These are phyloP conservation scores for Melieria picta DNA, from an alignment of 2,888 invertebrate species.

Conservation along the genomic window DNA sequence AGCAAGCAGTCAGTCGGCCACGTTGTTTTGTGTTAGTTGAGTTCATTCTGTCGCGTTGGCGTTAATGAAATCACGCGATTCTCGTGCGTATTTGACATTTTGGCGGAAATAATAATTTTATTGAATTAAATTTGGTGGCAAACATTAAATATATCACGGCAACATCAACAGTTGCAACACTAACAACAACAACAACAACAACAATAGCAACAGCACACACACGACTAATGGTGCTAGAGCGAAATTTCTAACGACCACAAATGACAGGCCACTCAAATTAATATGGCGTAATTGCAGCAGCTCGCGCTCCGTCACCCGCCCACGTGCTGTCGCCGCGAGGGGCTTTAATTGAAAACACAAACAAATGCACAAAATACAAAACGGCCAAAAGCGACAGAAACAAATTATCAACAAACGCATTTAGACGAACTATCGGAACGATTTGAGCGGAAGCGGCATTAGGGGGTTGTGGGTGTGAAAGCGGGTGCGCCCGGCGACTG, in stretches of 20 bases:
- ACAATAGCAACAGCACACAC: background rate
- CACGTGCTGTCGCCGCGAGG: background rate
- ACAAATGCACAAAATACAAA: background rate
- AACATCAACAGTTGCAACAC: background rate
- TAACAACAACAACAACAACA: slow-evolving; percentile 17
- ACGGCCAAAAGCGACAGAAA: background rate
- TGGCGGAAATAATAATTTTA: slow-evolving; percentile 2
- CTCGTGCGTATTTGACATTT: background rate
- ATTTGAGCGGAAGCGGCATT: background rate
- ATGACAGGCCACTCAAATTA: slow-evolving; percentile 34
- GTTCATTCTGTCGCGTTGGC: no score
- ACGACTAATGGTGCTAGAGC: background rate
- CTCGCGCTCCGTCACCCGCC: background rate
- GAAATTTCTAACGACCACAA: slow-evolving; percentile 23
- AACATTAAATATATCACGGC: slow-evolving; percentile 11
- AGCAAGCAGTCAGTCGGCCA: no score
- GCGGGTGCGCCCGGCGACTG: no score
- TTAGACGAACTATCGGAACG: no score
- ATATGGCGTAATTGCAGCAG: slow-evolving; percentile 29
- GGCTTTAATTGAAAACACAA: background rate
- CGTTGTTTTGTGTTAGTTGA: no score
- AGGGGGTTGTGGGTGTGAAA: no score
- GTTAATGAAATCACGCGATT: slow-evolving; percentile 11
- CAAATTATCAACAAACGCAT: background rate
- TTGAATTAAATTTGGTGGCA: slow-evolving; percentile 26